Evolutionary conservation across 2,888 invertebrate genomes (phyloP), one percentile per base, ranked within the genome.

Genomic region (Agrochola macilenta): DNA sequence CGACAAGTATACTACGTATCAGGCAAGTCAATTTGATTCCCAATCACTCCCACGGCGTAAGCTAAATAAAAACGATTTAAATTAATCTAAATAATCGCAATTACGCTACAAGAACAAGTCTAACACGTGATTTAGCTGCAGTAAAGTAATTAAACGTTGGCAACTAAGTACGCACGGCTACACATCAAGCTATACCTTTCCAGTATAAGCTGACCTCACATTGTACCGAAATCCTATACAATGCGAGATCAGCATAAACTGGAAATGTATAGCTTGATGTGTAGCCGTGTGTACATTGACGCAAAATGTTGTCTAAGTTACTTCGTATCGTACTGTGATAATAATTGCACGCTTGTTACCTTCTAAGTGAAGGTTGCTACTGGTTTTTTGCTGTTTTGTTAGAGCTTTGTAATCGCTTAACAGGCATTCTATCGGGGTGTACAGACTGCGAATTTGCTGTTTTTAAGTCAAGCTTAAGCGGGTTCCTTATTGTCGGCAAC

Each of bases 101-200:
- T 90, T 88, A 88, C 82, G 82, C 77, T 74, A 78, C 79, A 82
- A 82, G 81, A 90, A 87, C 90, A 80, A 85, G 88, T 87, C 84
- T 83, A 84, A 89, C 85, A 83, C 87, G 90, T 90, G 90, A 92
- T 93, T 92, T 91, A 89, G 88, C 74, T 74, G 79, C 74, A 70
- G 74, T 69, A 78, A 74, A 77, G 85, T 87, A 89, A 87, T 89
- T 88, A 89, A 89, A 78, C 74, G 82, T 77, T 74, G 63, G 68
- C 74, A 78, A 76, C 70, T 81, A 76, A 80, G 83, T n/a, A n/a
- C n/a, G n/a, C n/a, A n/a, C n/a, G n/a, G n/a, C n/a, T n/a, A n/a
- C n/a, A n/a, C n/a, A n/a, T n/a, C n/a, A n/a, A n/a, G n/a, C n/a
- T n/a, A n/a, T n/a, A n/a, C n/a, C n/a, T n/a, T n/a, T n/a, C n/a